A percentile compares a stretch with the other conserved stretches of the same genome.
phyloP scores from a whole-genome alignment of 2,113 vertebrate genomes.

The Monarcha castaneiventris region DNA sequence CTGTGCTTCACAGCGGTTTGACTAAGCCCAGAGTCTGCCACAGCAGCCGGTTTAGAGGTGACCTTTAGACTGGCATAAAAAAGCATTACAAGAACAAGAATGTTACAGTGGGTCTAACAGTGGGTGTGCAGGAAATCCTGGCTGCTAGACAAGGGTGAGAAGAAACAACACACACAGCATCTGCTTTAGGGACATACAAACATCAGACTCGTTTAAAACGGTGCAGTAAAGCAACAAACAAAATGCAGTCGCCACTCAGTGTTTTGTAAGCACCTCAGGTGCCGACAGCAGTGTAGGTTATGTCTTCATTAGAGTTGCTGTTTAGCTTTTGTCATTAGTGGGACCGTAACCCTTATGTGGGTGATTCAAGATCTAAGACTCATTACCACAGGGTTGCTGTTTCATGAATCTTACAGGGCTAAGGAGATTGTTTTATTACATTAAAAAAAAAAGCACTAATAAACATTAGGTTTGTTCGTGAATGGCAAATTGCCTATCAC shows the following conservation, averaged over 20 bases:
- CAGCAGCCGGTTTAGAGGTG: neutral
- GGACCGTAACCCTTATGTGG: neutral
- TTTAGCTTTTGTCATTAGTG: neutral
- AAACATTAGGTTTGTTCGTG: neutral
- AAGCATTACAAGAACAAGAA: neutral
- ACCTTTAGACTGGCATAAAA: neutral
- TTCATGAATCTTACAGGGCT: neutral
- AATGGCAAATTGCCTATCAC: neutral
- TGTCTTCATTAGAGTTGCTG: neutral
- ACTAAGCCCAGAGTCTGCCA: neutral
- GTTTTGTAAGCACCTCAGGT: neutral
- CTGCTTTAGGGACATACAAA: slow-evolving; percentile 14
- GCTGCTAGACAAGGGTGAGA: neutral
- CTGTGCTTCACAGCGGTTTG: neutral
- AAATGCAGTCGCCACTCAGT: neutral
- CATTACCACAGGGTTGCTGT: neutral
- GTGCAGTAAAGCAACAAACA: neutral
- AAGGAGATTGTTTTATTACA: neutral
- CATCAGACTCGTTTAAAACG: neutral
- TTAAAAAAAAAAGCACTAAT: neutral
- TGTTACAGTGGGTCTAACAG: slow-evolving; percentile 2
- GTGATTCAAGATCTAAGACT: neutral
- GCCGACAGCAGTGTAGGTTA: neutral
- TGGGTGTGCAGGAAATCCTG: slow-evolving; percentile 16
- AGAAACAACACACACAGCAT: neutral